phyloP scores from a whole-genome alignment of 2,888 invertebrate species.

The Panzeria rudis region DNA sequence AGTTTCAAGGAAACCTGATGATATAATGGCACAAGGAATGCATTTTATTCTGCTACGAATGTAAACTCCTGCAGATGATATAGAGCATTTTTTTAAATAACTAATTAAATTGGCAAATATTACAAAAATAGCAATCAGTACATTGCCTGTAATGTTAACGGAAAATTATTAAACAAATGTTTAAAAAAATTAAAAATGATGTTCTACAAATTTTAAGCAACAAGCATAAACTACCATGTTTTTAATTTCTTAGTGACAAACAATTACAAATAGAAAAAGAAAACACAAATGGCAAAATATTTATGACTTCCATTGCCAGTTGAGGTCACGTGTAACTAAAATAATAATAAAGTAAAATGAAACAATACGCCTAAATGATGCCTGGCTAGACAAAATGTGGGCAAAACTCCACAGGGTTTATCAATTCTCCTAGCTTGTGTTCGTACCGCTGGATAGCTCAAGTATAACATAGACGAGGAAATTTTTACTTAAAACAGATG shows the following conservation, averaged over 20 bases:
- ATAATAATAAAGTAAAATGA: constrained; percentile 53
- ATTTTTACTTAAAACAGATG: constrained; percentile 56
- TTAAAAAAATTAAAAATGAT: too few relatives aligned
- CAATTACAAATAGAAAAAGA: constrained; percentile 16
- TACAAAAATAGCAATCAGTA: too few relatives aligned
- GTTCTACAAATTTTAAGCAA: not conserved
- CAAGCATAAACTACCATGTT: not conserved
- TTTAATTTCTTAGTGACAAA: constrained; percentile 15
- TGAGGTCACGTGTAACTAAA: constrained; percentile 50
- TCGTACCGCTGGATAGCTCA: not conserved
- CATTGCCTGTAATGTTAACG: too few relatives aligned
- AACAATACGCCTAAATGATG: constrained; percentile 55
- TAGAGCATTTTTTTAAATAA: too few relatives aligned
- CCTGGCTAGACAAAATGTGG: constrained; percentile 56
- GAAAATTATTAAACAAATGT: too few relatives aligned
- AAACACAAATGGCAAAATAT: constrained; percentile 43
- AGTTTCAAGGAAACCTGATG: too few relatives aligned
- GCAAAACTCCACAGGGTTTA: constrained; percentile 18
- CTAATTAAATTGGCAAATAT: too few relatives aligned
- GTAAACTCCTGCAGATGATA: too few relatives aligned
- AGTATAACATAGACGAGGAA: constrained; percentile 22
- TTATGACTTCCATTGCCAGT: constrained; percentile 52
- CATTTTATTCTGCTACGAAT: too few relatives aligned
- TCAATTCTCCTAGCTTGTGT: constrained; percentile 12
- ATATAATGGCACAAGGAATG: too few relatives aligned